Conservation (phyloP, 2,113 vertebrate species). For the Percopsis transmontana region DNA sequence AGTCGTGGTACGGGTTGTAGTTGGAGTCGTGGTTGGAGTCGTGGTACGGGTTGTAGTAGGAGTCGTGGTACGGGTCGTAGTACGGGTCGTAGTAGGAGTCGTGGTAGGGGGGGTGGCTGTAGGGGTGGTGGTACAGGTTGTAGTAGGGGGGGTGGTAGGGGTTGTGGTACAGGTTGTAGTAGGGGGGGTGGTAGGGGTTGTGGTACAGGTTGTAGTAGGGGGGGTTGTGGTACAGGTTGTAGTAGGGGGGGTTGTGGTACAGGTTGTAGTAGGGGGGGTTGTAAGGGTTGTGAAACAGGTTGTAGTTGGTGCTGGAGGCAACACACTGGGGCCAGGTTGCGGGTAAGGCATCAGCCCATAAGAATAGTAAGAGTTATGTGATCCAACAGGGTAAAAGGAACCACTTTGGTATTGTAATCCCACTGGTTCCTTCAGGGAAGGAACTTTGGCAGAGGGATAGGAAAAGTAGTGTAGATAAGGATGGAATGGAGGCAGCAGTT, state of each 20-base stretch:
- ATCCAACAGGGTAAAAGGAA: constrained; percentile 7
- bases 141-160: no score
- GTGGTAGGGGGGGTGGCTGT: no score
- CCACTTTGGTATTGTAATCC: not conserved
- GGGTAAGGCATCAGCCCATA: constrained; percentile 6
- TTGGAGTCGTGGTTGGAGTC: no score
- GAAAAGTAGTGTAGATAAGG: constrained; percentile 12
- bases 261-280: not conserved
- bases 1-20: no score
- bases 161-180: not conserved
- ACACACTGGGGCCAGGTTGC: not conserved
- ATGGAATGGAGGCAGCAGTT: constrained; percentile 12
- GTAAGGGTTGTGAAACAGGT: not conserved
- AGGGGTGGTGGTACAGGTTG: no score
- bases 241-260: not conserved
- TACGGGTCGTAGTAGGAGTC: no score
- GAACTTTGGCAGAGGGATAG: not conserved
- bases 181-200: not conserved
- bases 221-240: not conserved
- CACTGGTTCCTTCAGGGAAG: constrained; percentile 11
- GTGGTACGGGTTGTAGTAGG: no score
- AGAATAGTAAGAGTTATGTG: constrained; percentile 16
- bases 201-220: not conserved
- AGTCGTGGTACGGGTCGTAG: no score
- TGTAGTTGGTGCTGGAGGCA: not conserved